Base-by-base conservation (phyloP, 2,113 vertebrate species). In the Smithornis capensis region DNA sequence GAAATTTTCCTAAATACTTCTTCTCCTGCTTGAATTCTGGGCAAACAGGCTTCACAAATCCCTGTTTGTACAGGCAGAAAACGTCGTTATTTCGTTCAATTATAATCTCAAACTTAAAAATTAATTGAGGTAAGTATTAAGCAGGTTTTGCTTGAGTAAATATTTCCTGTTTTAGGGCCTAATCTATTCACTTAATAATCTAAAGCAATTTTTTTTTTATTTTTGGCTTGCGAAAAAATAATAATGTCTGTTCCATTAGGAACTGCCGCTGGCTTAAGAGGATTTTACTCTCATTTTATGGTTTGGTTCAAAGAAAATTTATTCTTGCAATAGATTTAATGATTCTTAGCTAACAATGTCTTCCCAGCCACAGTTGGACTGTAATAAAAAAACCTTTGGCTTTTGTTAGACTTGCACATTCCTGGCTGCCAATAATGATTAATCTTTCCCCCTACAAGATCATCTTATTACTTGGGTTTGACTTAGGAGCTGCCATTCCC, bases 131-230 rank as follows among this genome's bases (percentile, higher is more conserved):
- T 64, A 96, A 91, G 92, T 97, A 96, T 96, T 95, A 90, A 96
- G 94, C 85, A 93, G 89, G 94, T 97, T 97, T 96, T 96, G 91
- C 90, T 89, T 95, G 95, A 97, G 94, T 96, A 97, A 98, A 97
- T 97, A 97, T 97, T 98, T 97, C 92, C 89, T 91, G 49, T 73
- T 75, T 94, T 91, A 95, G 94, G 97, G 95, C 88, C 87, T 91
- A 96, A 96, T 97, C 94, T 97, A 83, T 64, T 96, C 76, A 90
- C 67, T 96, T 97, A 88, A 95, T 96, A 97, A 97, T 94, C 90
- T 95, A 94, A 95, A 97, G 89, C 69, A 93, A 57, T 93, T 97
- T 96, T 93, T 94, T 73, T 84, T 64, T 65, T 68, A 45, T 85
- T 89, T 81, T 65, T 65, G 2, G n/a, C 78, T 89, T 84, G 53